Percentiles rank a stretch among this genome's conserved stretches.
These are phyloP conservation scores for Heteromormyrus szaboi DNA, from an alignment of 2,797 vertebrate species.

Conservation along the genomic window DNA sequence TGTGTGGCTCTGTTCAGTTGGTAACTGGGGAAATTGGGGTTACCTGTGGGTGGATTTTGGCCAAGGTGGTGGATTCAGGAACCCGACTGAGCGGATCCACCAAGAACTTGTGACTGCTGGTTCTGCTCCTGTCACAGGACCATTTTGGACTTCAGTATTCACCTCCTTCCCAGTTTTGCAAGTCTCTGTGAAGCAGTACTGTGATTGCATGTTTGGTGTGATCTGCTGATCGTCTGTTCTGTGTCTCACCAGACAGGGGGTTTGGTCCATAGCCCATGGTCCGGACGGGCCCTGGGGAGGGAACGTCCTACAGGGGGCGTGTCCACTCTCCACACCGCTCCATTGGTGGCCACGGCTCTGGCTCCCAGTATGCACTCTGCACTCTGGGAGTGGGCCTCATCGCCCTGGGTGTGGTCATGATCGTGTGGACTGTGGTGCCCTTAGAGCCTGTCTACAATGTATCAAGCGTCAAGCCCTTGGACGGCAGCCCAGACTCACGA, in stretches of 20 bases:
- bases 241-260: not conserved
- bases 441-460: constrained; percentile 44
- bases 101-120: not conserved
- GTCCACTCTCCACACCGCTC: constrained; percentile 32
- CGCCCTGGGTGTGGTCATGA: constrained; percentile 87
- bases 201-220: not conserved
- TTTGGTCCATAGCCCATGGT: not conserved
- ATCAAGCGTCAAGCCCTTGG: constrained; percentile 32
- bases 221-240: not conserved
- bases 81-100: not conserved
- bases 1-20: not conserved
- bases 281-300: constrained; percentile 4
- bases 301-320: constrained; percentile 55
- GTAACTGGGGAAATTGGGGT: not conserved
- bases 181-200: not conserved
- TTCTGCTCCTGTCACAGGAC: not conserved
- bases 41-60: not conserved
- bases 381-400: constrained; percentile 87
- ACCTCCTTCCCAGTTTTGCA: not conserved
- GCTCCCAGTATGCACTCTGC: constrained; percentile 85
- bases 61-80: not conserved
- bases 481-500: not conserved
- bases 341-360: constrained; percentile 49
- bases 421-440: constrained; percentile 86
- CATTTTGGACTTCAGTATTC: not conserved